Evolutionary conservation across 2,888 invertebrate genomes (phyloP).

Genomic region (Cephus runcator): DNA sequence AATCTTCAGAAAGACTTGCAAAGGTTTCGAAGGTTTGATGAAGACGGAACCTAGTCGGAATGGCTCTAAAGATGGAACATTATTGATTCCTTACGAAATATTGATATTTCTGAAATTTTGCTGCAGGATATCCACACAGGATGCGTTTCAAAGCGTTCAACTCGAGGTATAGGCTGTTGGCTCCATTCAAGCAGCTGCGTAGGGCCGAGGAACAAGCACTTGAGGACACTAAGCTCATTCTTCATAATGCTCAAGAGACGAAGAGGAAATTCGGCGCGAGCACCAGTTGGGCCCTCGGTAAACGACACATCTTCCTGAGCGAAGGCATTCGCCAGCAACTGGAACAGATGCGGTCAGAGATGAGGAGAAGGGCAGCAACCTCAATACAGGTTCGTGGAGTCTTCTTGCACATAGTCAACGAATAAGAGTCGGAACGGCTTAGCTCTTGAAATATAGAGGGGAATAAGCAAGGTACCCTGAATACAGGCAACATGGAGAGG

Average conservation of each 20-base stretch:
- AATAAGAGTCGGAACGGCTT: too few species aligned
- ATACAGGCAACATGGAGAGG: constrained; percentile 83
- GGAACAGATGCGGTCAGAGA: constrained; percentile 83
- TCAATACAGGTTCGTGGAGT: constrained; percentile 71
- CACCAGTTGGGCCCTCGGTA: constrained; percentile 90
- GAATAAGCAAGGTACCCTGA: too few species aligned
- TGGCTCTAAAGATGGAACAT: too few species aligned
- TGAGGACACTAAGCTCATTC: constrained; percentile 80
- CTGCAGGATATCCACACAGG: constrained; percentile 86
- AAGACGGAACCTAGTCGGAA: too few species aligned
- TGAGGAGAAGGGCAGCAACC: constrained; percentile 83
- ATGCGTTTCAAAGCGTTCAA: constrained; percentile 95
- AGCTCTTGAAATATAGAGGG: too few species aligned
- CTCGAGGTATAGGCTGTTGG: constrained; percentile 84
- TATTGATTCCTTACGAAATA: too few species aligned
- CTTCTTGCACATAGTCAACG: too few species aligned
- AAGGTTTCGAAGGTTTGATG: too few species aligned
- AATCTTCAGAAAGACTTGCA: too few species aligned
- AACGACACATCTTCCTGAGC: constrained; percentile 93
- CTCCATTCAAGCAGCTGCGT: constrained; percentile 78
- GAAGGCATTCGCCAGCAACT: constrained; percentile 92
- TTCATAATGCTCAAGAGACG: constrained; percentile 76
- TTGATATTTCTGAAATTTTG: not conserved
- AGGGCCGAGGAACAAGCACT: constrained; percentile 77
- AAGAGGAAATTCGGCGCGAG: constrained; percentile 63